phyloP scores from a whole-genome alignment of 2,797 vertebrate species.

The Huso huso region DNA sequence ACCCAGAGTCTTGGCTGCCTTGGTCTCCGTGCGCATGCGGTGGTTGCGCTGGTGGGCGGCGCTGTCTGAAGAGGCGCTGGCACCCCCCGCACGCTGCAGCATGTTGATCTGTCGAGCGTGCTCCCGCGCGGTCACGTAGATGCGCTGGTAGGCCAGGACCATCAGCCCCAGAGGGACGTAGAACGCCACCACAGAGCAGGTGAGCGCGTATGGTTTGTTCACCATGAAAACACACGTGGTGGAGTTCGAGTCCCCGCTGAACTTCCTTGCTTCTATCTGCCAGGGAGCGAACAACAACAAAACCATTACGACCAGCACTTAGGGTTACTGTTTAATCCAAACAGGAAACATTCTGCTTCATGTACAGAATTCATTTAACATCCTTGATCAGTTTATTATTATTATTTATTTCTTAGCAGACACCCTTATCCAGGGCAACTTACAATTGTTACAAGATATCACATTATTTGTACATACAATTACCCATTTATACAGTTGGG shows the following conservation, averaged over 20 bases:
- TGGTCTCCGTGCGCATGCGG: slow-evolving; percentile 92
- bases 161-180: slow-evolving; percentile 93
- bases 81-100: slow-evolving; percentile 76
- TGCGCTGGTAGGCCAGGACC: slow-evolving; percentile 96
- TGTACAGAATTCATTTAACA: too few relatives aligned
- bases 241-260: slow-evolving; percentile 73
- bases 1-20: slow-evolving; percentile 93
- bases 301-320: too few relatives aligned
- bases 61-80: slow-evolving; percentile 48
- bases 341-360: too few relatives aligned
- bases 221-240: slow-evolving; percentile 96
- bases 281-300: too few relatives aligned
- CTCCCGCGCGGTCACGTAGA: slow-evolving; percentile 86
- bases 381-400: too few relatives aligned
- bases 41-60: slow-evolving; percentile 82
- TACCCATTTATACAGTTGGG: too few relatives aligned
- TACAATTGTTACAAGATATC: too few relatives aligned
- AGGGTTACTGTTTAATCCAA: too few relatives aligned
- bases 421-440: too few relatives aligned
- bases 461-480: too few relatives aligned
- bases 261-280: slow-evolving; percentile 79
- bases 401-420: too few relatives aligned
- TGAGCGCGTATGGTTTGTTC: slow-evolving; percentile 95
- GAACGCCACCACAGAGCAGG: slow-evolving; percentile 96
- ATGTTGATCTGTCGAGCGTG: slow-evolving; percentile 86